These are phyloP conservation scores for Zoanthus sociatus DNA, from an alignment of 92 coral and sea anemone genomes.

Conservation along the genomic window DNA sequence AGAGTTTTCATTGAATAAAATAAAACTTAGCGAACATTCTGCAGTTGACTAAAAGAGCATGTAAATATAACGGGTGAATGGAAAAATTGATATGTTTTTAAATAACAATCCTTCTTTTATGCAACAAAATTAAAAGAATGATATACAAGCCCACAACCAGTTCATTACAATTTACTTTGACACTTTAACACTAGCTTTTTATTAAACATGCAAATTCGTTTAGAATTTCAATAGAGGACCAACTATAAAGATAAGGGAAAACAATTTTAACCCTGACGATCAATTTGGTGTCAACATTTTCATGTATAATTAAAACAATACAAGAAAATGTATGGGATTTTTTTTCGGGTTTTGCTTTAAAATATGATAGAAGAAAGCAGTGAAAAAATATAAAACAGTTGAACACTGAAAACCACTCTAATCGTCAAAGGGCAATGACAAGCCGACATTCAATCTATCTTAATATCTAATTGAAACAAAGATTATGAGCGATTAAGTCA, in stretches of 20 bases:
- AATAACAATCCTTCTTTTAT: background rate
- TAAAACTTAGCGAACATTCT: background rate
- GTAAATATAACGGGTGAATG: too few species aligned
- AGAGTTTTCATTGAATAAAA: background rate
- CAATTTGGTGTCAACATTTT: background rate
- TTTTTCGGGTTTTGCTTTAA: background rate
- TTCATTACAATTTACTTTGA: background rate
- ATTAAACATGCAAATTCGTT: conserved; percentile 35
- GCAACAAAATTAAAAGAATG: background rate
- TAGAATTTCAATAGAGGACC: background rate
- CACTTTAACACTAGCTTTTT: background rate
- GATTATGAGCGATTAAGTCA: background rate
- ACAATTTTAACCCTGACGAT: background rate
- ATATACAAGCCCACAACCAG: background rate
- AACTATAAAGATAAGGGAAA: background rate
- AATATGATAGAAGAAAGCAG: background rate
- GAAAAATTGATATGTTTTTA: background rate
- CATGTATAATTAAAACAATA: background rate
- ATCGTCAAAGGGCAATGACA: background rate
- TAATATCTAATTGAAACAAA: too few species aligned
- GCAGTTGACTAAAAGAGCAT: background rate
- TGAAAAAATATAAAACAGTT: background rate
- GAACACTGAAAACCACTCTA: too few species aligned
- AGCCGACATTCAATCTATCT: background rate
- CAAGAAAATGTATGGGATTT: background rate